A percentile compares a stretch with the other conserved stretches of the same genome.
phyloP scores from a whole-genome alignment of 2,113 vertebrate species.

The Athene cunicularia region DNA sequence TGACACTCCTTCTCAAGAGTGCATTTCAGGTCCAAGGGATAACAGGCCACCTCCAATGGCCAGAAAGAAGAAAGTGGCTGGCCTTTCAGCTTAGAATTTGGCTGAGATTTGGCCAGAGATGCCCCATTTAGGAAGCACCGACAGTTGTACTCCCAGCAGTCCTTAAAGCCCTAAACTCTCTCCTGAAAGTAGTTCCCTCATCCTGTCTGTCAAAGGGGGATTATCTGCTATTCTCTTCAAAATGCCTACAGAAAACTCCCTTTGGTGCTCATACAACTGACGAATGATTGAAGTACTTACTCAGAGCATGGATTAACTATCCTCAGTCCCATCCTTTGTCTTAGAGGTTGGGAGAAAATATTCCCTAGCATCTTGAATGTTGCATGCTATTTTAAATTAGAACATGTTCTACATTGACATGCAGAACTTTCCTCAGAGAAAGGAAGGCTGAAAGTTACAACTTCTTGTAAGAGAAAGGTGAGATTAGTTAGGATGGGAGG shows the following conservation, averaged over 20 bases:
- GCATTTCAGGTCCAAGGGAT: not conserved
- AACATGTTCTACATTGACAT: not conserved
- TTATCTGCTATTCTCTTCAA: not conserved
- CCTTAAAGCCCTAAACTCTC: not conserved
- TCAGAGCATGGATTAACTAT: not conserved
- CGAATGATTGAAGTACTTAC: not conserved
- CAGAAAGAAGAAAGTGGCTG: not conserved
- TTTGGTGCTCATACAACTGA: not conserved
- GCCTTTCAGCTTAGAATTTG: not conserved
- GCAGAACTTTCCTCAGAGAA: not conserved
- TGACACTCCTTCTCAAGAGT: not conserved
- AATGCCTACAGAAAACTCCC: not conserved
- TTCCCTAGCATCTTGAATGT: not conserved
- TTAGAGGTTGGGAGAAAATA: not conserved
- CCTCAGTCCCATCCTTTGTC: not conserved
- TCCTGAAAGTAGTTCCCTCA: not conserved
- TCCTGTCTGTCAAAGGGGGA: not conserved
- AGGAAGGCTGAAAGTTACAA: not conserved
- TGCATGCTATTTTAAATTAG: not conserved
- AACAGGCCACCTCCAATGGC: not conserved
- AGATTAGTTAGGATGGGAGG: not conserved
- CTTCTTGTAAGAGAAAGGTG: not conserved
- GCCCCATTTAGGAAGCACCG: not conserved
- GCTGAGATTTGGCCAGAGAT: not conserved
- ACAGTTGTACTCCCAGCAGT: not conserved